Conservation (phyloP, 2,113 vertebrate genomes). For the Hemiprocne comata region DNA sequence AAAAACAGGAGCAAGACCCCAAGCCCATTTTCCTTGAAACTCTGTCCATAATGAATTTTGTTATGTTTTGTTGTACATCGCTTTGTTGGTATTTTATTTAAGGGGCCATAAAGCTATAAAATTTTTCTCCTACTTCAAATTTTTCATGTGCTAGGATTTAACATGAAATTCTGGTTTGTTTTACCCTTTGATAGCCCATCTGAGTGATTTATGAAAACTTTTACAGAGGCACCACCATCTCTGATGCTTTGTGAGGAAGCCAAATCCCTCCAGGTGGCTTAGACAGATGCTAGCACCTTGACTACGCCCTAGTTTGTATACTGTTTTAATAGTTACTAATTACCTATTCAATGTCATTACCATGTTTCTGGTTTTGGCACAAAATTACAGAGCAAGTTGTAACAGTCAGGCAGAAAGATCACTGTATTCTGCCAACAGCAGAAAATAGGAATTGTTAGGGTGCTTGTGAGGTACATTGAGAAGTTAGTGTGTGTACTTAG, state of each 20-base stretch:
- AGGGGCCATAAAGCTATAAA: neutral
- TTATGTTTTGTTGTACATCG: neutral
- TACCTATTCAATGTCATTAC: slow-evolving; percentile 76
- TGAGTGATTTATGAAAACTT: slow-evolving; percentile 65
- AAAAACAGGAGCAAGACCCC: neutral
- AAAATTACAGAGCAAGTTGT: slow-evolving; percentile 73
- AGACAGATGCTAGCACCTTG: slow-evolving; percentile 73
- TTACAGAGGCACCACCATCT: slow-evolving; percentile 63
- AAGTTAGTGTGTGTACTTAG: neutral
- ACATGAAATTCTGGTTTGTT: slow-evolving; percentile 26
- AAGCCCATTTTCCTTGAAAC: neutral
- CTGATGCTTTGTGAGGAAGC: slow-evolving; percentile 76
- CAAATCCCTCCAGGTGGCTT: slow-evolving; percentile 77
- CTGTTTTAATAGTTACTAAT: slow-evolving; percentile 81
- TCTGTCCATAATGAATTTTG: neutral
- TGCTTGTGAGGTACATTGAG: neutral
- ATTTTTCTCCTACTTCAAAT: neutral
- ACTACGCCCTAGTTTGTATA: slow-evolving; percentile 77
- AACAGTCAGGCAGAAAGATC: slow-evolving; percentile 68
- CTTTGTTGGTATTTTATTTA: neutral
- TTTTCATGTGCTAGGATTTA: slow-evolving; percentile 13
- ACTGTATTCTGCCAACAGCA: slow-evolving; percentile 50
- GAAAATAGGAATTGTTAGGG: slow-evolving; percentile 18
- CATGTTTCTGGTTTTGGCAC: slow-evolving; percentile 69
- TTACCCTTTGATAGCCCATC: slow-evolving; percentile 51